These are phyloP conservation scores for Solenodon paradoxus DNA, from an alignment of 2,113 vertebrate genomes.

Conservation along the genomic window DNA sequence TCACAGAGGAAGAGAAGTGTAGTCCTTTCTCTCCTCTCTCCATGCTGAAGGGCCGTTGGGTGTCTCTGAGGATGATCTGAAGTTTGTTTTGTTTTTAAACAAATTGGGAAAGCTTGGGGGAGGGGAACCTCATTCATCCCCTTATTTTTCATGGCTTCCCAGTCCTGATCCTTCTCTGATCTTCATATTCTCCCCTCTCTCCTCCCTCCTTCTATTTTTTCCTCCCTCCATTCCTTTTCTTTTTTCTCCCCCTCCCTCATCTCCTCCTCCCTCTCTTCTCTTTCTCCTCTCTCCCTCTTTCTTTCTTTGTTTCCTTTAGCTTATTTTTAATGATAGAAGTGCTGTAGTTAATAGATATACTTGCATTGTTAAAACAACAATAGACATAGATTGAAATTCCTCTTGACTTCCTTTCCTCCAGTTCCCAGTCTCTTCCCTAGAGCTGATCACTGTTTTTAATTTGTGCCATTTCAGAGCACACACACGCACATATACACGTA, in stretches of 20 bases:
- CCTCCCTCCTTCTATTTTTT: too few relatives aligned
- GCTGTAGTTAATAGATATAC: not conserved
- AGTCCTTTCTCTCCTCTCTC: not conserved
- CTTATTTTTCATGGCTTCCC: not conserved
- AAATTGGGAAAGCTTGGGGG: not conserved
- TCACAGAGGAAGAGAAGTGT: not conserved
- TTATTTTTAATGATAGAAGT: not conserved
- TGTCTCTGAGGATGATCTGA: not conserved
- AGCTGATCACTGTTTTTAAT: not conserved
- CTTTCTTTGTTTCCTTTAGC: not conserved
- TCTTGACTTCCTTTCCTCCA: not conserved
- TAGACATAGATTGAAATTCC: not conserved
- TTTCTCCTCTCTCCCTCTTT: not conserved
- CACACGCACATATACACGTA: not conserved
- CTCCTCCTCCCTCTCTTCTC: fast-evolving
- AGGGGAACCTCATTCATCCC: not conserved
- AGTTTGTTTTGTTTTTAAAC: not conserved
- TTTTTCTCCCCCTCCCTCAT: not conserved
- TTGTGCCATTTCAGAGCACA: not conserved
- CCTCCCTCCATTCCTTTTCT: not conserved
- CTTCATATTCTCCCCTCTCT: not conserved
- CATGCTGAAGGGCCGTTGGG: not conserved
- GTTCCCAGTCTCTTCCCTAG: not conserved
- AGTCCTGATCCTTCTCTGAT: not conserved
- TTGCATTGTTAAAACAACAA: not conserved